Conservation (phyloP, 2,113 vertebrate species). For the Megaceryle torquata region DNA sequence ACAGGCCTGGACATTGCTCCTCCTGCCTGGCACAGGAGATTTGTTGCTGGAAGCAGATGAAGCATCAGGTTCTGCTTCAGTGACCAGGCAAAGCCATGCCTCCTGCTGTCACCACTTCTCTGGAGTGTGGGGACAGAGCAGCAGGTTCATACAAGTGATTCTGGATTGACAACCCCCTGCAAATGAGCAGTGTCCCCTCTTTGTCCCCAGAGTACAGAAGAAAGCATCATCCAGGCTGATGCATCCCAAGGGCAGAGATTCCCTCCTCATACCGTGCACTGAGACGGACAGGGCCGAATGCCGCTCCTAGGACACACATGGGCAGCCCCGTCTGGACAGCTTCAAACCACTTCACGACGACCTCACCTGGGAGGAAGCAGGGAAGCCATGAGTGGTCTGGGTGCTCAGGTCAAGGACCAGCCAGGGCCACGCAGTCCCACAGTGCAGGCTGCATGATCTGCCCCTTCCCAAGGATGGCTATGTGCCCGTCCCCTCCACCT, state of each 20-base stretch:
- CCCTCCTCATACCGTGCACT: constrained; percentile 75
- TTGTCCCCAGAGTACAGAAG: neutral
- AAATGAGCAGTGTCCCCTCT: neutral
- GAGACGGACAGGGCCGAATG: constrained; percentile 84
- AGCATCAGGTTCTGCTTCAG: neutral
- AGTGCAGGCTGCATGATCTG: neutral
- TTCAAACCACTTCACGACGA: constrained; percentile 96
- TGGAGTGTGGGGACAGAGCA: neutral
- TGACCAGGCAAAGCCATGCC: neutral
- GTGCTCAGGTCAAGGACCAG: accelerated
- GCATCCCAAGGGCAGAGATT: neutral
- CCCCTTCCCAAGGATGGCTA: accelerated
- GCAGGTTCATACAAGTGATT: neutral
- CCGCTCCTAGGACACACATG: constrained; percentile 92
- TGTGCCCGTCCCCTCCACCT: accelerated
- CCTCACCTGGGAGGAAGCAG: constrained; percentile 80
- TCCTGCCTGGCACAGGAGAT: neutral
- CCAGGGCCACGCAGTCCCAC: accelerated
- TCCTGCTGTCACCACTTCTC: accelerated
- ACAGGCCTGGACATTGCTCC: neutral
- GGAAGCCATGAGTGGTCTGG: neutral
- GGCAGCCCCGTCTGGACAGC: constrained; percentile 91
- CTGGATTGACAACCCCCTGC: accelerated
- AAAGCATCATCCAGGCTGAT: neutral
- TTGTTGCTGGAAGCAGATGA: neutral